Base-by-base conservation (phyloP, 2,113 vertebrate species). In the Lynx canadensis region DNA sequence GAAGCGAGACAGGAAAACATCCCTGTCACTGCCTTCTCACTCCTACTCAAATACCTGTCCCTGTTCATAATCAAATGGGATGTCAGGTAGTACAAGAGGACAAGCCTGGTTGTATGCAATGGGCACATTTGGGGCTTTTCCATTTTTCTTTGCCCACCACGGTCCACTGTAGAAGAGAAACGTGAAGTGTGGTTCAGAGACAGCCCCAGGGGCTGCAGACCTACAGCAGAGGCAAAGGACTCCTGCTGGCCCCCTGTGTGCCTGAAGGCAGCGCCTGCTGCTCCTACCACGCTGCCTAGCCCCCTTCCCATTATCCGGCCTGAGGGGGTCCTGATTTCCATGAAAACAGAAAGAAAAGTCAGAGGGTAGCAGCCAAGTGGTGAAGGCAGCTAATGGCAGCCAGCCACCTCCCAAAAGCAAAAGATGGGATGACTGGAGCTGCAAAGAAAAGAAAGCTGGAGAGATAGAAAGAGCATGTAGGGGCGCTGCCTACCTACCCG, bases 1-100 rank as follows among this genome's bases (percentile, higher is more conserved):
- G 3, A 12, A n/a, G 5, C 2, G 1, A 85, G 41, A 29, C 0
- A 36, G 29, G 55, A 3, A 4, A 8, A n/a, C 1, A 4, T 10
- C 7, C 36, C 52, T 33, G 31, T 93, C 74, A 4, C 5, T 18
- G 68, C 31, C 73, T 38, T 60, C 48, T 80, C 7, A 31, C 7
- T 48, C n/a, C 19, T 21, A 73, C 25, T 13, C 65, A 84, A 79
- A 33, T 6, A 23, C 36, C 16, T 52, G 25, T 9, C 15, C 66
- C 29, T 6, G n/a, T 52, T 84, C 86, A 60, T 4, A 57, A 71
- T 68, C 95, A 94, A 85, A 68, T 0, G 29, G 78, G 38, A 71
- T 29, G 5, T 45, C 48, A 38, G 19, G 25, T 38, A 41, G 50
- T 45, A 50, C 5, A 63, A 60, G 11, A 84, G 10, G 60, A 78